These are phyloP conservation scores for Podilymbus podiceps DNA, from an alignment of 2,113 vertebrate species.

Conservation along the genomic window DNA sequence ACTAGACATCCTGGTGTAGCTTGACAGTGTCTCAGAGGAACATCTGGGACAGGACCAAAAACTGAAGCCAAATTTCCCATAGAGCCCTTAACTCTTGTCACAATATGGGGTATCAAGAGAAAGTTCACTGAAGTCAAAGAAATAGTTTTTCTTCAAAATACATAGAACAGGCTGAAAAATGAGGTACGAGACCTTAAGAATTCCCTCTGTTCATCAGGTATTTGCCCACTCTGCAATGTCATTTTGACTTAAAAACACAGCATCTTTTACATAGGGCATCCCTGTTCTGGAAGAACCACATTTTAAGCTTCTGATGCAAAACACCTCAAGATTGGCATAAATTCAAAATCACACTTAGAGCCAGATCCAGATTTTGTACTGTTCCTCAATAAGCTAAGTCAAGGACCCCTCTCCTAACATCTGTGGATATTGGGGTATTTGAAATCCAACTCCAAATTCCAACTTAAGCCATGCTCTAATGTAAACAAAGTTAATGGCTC, in stretches of 20 bases:
- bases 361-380: not conserved
- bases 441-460: constrained; percentile 62
- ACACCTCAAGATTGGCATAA: not conserved
- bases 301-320: constrained; percentile 22
- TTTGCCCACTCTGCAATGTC: not conserved
- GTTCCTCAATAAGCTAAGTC: not conserved
- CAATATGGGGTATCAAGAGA: not conserved
- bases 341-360: constrained; percentile 32
- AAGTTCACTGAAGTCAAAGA: not conserved
- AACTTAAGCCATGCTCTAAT: constrained; percentile 25
- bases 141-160: not conserved
- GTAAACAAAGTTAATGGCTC: constrained; percentile 66
- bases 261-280: not conserved
- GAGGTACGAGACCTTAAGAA: not conserved
- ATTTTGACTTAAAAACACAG: not conserved
- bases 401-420: constrained; percentile 24
- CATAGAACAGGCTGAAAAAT: not conserved
- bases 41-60: not conserved
- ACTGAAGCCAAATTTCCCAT: not conserved
- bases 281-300: not conserved
- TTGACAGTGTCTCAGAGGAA: not conserved
- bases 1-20: not conserved
- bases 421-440: constrained; percentile 52
- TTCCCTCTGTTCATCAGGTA: not conserved
- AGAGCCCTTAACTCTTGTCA: not conserved